Percentiles rank a stretch among this genome's conserved stretches.
These are phyloP conservation scores for Muraenolepis orangiensis DNA, from an alignment of 2,797 vertebrate species.

Conservation along the genomic window DNA sequence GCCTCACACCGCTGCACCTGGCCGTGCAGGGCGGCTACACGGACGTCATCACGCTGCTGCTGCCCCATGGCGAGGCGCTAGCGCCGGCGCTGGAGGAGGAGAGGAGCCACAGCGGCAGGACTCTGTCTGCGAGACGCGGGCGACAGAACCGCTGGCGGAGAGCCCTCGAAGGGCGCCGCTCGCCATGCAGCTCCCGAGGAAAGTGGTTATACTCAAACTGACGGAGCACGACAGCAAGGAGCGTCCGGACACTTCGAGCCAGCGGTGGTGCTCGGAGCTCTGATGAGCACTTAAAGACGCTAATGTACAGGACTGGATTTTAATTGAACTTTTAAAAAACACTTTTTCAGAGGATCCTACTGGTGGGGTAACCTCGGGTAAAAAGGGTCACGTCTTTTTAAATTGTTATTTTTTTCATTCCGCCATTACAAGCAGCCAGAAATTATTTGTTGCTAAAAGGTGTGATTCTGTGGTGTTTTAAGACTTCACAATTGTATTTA, in stretches of 20 bases:
- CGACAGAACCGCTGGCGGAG: slow-evolving; percentile 16
- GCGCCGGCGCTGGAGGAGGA: not conserved
- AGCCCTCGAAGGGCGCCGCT: slow-evolving; percentile 6
- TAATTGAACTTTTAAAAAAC: not conserved
- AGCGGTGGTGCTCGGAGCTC: slow-evolving; percentile 45
- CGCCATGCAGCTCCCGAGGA: slow-evolving; percentile 64
- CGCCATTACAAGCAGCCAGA: slow-evolving; percentile 21
- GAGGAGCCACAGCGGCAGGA: slow-evolving; percentile 43
- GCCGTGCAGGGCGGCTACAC: slow-evolving; percentile 75
- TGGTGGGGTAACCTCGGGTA: not conserved
- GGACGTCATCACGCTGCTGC: slow-evolving; percentile 74
- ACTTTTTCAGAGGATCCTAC: not conserved
- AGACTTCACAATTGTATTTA: slow-evolving; percentile 16
- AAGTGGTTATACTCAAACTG: slow-evolving; percentile 77
- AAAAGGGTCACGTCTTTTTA: slow-evolving; percentile 1
- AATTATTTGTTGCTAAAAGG: slow-evolving; percentile 24
- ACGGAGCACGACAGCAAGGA: slow-evolving; percentile 60
- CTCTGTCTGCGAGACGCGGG: slow-evolving; percentile 37
- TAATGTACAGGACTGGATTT: not conserved
- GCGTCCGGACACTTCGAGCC: slow-evolving; percentile 30
- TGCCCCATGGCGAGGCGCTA: slow-evolving; percentile 65
- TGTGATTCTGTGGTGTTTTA: slow-evolving; percentile 31
- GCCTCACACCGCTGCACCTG: slow-evolving; percentile 80
- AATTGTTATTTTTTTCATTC: slow-evolving; percentile 46
- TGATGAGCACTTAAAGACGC: slow-evolving; percentile 54